A percentile compares a stretch with the other conserved stretches of the same genome.
Evolutionary conservation across 2,113 vertebrate species (phyloP).

Genomic region (Tympanuchus pallidicinctus): DNA sequence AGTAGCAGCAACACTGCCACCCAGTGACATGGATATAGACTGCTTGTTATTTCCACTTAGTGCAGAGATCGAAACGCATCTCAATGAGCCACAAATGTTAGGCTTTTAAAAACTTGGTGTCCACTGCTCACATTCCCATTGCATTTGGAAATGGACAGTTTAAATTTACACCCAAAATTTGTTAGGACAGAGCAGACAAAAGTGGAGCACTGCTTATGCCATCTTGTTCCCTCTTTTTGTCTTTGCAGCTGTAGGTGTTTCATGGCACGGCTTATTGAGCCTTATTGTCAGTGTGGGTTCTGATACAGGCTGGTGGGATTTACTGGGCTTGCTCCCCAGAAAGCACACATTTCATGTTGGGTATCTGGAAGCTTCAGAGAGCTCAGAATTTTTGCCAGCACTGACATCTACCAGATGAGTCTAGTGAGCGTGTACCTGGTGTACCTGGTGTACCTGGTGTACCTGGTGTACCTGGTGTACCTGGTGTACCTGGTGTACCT

Average conservation of each 20-base stretch:
- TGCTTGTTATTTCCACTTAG: no score
- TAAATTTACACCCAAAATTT: background rate
- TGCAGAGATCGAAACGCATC: background rate
- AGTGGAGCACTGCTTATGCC: background rate
- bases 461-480: no score
- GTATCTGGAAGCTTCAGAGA: background rate
- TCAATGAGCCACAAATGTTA: fast-evolving
- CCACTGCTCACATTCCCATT: background rate
- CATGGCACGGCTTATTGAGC: background rate
- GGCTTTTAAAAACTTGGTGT: background rate
- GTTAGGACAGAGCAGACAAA: background rate
- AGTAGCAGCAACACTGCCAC: fast-evolving
- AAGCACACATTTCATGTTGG: background rate
- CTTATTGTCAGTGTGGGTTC: background rate
- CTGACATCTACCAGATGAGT: background rate
- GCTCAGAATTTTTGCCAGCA: background rate
- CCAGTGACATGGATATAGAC: fast-evolving
- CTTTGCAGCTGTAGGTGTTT: background rate
- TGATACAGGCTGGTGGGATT: background rate
- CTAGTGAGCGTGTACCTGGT: no score
- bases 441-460: no score
- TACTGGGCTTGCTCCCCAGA: background rate
- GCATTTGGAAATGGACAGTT: no score
- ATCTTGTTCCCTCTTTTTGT: background rate
- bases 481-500: no score